A percentile compares a stretch with the other conserved stretches of the same genome.
phyloP scores from a whole-genome alignment of 2,888 invertebrate species.

The Drosophila algonquin region DNA sequence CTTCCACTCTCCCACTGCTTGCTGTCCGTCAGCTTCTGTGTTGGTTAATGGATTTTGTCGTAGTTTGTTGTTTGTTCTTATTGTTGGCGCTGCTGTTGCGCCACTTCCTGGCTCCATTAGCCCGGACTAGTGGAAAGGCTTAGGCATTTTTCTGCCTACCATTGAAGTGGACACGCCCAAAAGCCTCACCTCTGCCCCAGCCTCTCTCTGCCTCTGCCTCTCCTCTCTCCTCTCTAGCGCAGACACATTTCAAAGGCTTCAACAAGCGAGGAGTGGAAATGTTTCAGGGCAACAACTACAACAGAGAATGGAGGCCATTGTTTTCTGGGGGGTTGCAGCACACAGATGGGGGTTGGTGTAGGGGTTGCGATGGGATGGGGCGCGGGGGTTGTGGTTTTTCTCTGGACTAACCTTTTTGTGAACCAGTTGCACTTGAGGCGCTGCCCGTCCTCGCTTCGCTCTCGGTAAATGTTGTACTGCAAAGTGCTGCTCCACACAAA shows the following conservation, averaged over 20 bases:
- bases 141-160: conserved; percentile 55
- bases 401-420: conserved; percentile 55
- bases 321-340: conserved; percentile 14
- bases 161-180: conserved; percentile 72
- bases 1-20: conserved; percentile 2
- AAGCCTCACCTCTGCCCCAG: conserved; percentile 4
- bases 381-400: conserved; percentile 21
- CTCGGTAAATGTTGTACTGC: conserved; percentile 43
- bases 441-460: conserved; percentile 26
- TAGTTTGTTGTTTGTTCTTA: conserved; percentile 24
- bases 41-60: conserved; percentile 64
- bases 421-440: conserved; percentile 75
- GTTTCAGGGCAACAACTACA: conserved; percentile 60
- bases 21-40: conserved; percentile 48
- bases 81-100: conserved; percentile 42
- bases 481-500: conserved; percentile 61
- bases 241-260: conserved; percentile 71
- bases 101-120: conserved; percentile 70
- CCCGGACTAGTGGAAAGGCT: conserved; percentile 59
- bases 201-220: not conserved
- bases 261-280: conserved; percentile 51
- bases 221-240: conserved; percentile 3
- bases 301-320: conserved; percentile 62
- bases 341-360: not conserved
- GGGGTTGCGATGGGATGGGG: no score